Conservation (phyloP, 2,888 invertebrate species). For the Plebejus anna region DNA sequence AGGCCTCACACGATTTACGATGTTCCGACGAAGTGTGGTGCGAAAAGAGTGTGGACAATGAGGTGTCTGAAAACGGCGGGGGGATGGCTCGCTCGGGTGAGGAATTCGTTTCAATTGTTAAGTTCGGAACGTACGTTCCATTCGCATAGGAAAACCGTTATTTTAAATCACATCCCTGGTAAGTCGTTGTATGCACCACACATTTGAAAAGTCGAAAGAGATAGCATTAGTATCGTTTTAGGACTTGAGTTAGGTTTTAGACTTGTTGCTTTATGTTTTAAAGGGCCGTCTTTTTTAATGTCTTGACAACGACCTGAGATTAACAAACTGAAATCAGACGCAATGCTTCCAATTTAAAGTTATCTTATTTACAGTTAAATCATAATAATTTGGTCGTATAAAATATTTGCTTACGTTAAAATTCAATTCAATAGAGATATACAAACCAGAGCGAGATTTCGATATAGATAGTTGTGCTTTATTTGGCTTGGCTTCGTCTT, state of each 20-base stretch:
- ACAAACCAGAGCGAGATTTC: constrained; percentile 67
- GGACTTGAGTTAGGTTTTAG: too few relatives aligned
- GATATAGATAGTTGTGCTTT: constrained; percentile 70
- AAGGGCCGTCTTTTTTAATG: too few relatives aligned
- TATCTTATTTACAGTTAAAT: too few relatives aligned
- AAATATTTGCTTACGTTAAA: neutral
- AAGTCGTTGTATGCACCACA: too few relatives aligned
- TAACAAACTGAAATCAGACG: too few relatives aligned
- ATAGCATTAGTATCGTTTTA: neutral
- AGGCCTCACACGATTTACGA: constrained; percentile 62
- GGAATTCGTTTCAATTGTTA: constrained; percentile 40
- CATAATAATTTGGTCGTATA: neutral
- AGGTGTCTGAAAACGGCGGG: constrained; percentile 75
- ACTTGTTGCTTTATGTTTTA: too few relatives aligned
- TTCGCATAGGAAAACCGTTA: neutral
- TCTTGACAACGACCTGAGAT: too few relatives aligned
- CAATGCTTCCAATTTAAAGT: too few relatives aligned
- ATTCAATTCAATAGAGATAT: constrained; percentile 51
- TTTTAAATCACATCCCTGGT: neutral
- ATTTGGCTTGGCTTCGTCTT: constrained; percentile 60
- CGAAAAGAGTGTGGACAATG: constrained; percentile 57
- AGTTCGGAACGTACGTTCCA: neutral
- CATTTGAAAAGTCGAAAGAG: too few relatives aligned
- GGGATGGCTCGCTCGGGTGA: constrained; percentile 77
- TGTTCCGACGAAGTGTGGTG: constrained; percentile 58